Evolutionary conservation across 2,113 vertebrate species (phyloP).

Genomic region (Zosterops lateralis): DNA sequence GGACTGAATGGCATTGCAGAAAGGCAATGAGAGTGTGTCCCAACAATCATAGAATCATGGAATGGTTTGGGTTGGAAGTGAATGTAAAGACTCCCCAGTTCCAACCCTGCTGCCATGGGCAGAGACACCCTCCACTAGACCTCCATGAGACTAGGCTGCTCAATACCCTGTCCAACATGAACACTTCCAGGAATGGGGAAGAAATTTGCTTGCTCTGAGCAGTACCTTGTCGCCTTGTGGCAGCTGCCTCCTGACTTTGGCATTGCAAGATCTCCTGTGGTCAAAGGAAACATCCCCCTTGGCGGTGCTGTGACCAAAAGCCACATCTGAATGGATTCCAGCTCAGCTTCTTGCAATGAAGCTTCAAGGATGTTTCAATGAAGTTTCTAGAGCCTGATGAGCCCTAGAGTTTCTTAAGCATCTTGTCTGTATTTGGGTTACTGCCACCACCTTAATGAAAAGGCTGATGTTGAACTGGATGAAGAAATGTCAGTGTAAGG

Average conservation of each 20-base stretch:
- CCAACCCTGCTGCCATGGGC: background rate
- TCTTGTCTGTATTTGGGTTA: background rate
- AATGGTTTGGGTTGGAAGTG: background rate
- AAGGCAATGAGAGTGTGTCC: background rate
- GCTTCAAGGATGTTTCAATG: background rate
- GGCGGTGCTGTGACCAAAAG: background rate
- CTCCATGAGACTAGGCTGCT: background rate
- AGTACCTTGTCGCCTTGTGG: background rate
- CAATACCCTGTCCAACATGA: background rate
- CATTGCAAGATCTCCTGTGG: background rate
- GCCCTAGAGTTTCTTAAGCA: background rate
- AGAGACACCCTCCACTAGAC: background rate
- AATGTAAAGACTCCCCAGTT: background rate
- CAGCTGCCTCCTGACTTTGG: background rate
- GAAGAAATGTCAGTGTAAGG: background rate
- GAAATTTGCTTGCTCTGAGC: background rate
- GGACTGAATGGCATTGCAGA: background rate
- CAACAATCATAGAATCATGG: background rate
- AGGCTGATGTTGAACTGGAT: background rate
- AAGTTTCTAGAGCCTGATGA: background rate
- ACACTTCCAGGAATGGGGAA: background rate
- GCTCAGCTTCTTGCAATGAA: background rate
- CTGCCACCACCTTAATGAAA: background rate
- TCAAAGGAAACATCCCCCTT: background rate
- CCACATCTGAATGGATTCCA: fast-evolving